phyloP scores from a whole-genome alignment of 2,113 vertebrate species.

The Istiophorus platypterus region DNA sequence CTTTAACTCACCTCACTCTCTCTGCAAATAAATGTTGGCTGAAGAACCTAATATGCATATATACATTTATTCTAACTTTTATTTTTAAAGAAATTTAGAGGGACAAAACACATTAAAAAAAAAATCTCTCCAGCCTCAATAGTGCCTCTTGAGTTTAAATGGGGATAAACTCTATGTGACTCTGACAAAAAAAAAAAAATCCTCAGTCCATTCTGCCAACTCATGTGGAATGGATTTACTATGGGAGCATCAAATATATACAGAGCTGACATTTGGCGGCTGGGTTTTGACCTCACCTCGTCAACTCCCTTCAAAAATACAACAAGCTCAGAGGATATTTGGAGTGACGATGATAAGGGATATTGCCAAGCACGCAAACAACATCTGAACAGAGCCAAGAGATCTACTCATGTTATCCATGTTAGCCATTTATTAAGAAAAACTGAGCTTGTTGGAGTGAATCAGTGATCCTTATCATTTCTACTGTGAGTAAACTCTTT shows the following conservation, averaged over 20 bases:
- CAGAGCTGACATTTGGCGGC: constrained; percentile 20
- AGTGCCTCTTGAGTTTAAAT: no score
- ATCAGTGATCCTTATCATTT: constrained; percentile 11
- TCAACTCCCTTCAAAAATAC: constrained; percentile 2
- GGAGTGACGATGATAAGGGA: constrained; percentile 1
- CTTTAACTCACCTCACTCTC: background rate
- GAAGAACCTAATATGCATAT: background rate
- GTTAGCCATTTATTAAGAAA: constrained; percentile 6
- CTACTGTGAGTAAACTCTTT: background rate
- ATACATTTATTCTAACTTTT: background rate
- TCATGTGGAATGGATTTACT: constrained; percentile 59
- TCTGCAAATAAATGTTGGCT: background rate
- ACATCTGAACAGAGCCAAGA: background rate
- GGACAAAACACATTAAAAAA: no score
- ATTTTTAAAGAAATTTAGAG: background rate
- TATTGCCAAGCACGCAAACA: constrained; percentile 10
- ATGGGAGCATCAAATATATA: background rate
- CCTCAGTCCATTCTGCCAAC: constrained; percentile 22
- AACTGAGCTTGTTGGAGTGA: background rate
- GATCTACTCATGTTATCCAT: background rate
- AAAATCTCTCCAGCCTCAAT: no score
- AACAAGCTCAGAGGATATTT: constrained; percentile 26
- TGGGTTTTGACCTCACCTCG: background rate
- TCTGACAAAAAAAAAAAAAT: constrained; percentile 45
- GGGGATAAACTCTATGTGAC: no score